phyloP scores from a whole-genome alignment of 2,113 vertebrate species.

The Menura novaehollandiae region DNA sequence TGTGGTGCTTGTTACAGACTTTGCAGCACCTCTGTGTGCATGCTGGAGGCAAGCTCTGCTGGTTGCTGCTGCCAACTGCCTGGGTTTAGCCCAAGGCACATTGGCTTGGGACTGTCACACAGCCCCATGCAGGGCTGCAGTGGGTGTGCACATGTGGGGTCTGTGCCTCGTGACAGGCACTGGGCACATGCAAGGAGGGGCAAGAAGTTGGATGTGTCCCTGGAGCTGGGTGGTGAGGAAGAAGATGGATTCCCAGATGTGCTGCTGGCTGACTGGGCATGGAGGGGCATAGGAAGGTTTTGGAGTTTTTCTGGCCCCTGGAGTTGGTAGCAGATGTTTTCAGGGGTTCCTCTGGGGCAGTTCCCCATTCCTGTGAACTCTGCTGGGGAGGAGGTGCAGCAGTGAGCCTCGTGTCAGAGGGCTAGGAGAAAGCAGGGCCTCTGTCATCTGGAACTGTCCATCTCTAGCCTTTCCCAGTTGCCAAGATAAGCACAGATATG shows the following conservation, averaged over 20 bases:
- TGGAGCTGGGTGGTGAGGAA: neutral
- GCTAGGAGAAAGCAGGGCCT: neutral
- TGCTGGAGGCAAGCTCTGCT: neutral
- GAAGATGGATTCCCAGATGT: neutral
- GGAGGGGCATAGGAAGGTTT: neutral
- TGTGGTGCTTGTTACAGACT: neutral
- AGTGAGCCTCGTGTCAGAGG: neutral
- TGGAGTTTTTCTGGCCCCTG: neutral
- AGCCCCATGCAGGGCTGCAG: neutral
- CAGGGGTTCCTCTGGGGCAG: neutral
- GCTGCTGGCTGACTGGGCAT: neutral
- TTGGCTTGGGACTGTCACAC: neutral
- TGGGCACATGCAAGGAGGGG: neutral
- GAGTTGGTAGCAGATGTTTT: neutral
- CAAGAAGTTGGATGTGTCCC: neutral
- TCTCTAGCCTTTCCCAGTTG: neutral
- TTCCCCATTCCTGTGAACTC: neutral
- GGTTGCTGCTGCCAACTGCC: neutral
- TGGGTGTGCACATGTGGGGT: neutral
- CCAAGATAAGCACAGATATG: neutral
- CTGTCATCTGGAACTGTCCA: neutral
- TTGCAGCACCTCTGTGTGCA: neutral
- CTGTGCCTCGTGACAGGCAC: neutral
- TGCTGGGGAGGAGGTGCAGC: neutral
- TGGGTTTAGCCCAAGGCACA: neutral